phyloP scores from a whole-genome alignment of 2,113 vertebrate genomes.

The Nannobrachium achirus region DNA sequence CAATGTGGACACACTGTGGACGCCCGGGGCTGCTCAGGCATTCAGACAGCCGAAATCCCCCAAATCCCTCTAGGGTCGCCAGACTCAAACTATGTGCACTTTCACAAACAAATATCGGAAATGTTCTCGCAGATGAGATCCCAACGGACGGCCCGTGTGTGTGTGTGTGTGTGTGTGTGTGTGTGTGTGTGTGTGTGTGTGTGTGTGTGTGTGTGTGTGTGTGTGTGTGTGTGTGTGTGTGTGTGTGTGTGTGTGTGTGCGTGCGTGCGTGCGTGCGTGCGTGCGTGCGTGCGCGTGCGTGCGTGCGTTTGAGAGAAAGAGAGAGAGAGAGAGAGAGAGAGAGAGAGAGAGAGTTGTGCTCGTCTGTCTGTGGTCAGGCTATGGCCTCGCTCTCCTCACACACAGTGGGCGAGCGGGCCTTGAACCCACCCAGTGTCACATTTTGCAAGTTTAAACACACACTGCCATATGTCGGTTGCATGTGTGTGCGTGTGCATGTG shows the following conservation, averaged over 20 bases:
- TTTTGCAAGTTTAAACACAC: too few relatives aligned
- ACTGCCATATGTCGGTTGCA: too few relatives aligned
- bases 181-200: too few relatives aligned
- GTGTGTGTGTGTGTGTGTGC: conserved; percentile 9
- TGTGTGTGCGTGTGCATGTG: too few relatives aligned
- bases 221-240: background rate
- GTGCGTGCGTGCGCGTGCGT: background rate
- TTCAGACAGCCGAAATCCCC: background rate
- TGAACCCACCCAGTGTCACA: too few relatives aligned
- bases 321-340: too few relatives aligned
- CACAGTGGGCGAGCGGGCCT: too few relatives aligned
- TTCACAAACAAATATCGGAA: conserved; percentile 21
- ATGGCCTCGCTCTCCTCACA: too few relatives aligned
- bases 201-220: background rate
- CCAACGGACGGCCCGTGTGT: background rate
- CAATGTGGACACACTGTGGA: too few relatives aligned
- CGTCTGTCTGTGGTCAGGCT: too few relatives aligned
- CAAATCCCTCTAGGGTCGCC: conserved; percentile 5
- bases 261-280: background rate
- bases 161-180: background rate
- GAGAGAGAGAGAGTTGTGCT: too few relatives aligned
- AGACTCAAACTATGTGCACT: background rate
- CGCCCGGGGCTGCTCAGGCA: background rate
- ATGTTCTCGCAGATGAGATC: background rate
- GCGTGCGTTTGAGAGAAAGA: too few relatives aligned